Percentiles rank a stretch among this genome's conserved stretches.
phyloP scores from a whole-genome alignment of 2,888 invertebrate genomes.

The Cosmorhoe ocellata region DNA sequence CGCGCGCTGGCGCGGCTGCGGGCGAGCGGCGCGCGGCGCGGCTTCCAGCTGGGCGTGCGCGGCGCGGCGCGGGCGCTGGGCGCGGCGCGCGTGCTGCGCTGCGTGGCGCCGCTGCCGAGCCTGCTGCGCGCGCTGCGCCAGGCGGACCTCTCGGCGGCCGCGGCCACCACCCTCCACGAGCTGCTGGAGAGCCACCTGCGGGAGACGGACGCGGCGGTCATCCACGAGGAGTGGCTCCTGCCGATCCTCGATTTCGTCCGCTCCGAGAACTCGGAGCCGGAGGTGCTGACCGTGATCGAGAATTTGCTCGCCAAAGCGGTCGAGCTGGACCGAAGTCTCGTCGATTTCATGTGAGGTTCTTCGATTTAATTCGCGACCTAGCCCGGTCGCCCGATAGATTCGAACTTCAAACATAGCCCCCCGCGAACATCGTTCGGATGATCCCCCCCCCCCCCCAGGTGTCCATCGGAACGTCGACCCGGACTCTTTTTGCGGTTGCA shows the following conservation, averaged over 20 bases:
- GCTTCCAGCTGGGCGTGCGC: slow-evolving; percentile 46
- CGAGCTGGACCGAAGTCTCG: not conserved
- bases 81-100: slow-evolving; percentile 72
- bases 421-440: too few relatives aligned
- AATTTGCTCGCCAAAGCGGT: slow-evolving; percentile 12
- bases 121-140: slow-evolving; percentile 48
- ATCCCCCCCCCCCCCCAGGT: too few relatives aligned
- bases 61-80: slow-evolving; percentile 85
- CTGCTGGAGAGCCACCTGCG: slow-evolving; percentile 6
- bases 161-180: not conserved
- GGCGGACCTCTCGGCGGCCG: not conserved
- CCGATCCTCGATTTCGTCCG: slow-evolving; percentile 9
- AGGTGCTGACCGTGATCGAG: slow-evolving; percentile 5
- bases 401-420: too few relatives aligned
- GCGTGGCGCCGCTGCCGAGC: slow-evolving; percentile 85
- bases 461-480: too few relatives aligned
- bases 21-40: slow-evolving; percentile 1
- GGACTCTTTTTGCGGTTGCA: not conserved
- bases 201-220: not conserved
- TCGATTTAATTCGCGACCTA: too few relatives aligned
- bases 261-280: not conserved
- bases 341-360: slow-evolving; percentile 7
- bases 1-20: slow-evolving; percentile 1
- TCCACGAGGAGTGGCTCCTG: slow-evolving; percentile 14
- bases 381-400: too few relatives aligned